Base-by-base conservation (phyloP, 1,140 invertebrate species). In the Trissolcus basalis region DNA sequence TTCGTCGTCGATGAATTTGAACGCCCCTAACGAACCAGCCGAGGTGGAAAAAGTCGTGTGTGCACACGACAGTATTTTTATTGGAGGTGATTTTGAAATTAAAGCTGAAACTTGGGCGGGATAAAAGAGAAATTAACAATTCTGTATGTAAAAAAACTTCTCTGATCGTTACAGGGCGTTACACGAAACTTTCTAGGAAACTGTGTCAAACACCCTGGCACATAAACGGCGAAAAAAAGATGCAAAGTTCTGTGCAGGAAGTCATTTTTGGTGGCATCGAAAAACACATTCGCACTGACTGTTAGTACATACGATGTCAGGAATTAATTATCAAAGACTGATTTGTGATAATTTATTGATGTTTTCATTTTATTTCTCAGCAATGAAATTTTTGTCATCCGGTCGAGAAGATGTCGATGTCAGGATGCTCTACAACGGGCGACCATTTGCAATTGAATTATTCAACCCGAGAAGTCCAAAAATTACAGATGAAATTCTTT, bases 361-460 rank as follows among this genome's bases (percentile, higher is more conserved):
- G 9, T 3, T 39, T 39, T 39, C 9, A 9, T n/a, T 9, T 39
- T 9, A 39, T 77, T 74, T 74, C 8, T 63, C n/a, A 89, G 89
- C 89, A 83, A 79, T 85, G 79, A 91, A 94, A 86, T 93, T 98
- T 91, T 93, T 95, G 76, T 92, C 97, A 4, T 97, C 96, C 61
- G 97, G 97, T 0, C 89, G 97, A 55, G 97, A 99, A 89, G 97
- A 99, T 89, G 96, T 96, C 0, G 96, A 98, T 89, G 96, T 98
- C 0, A 87, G 95, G 47, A 96, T 94, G 84, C 84, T 98, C 35
- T 95, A 96, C n/a, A 89, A 89, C 50, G 97, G 97, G 1, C 87
- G 96, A 45, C 96, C 96, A 0, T 97, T 97, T 88, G 93, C 93
- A 3, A 85, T 97, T 11, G 95, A 97, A 90, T 90, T 97, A 44